phyloP scores from a whole-genome alignment of 1,140 invertebrate genomes.

The Leptoteleia sp. region DNA sequence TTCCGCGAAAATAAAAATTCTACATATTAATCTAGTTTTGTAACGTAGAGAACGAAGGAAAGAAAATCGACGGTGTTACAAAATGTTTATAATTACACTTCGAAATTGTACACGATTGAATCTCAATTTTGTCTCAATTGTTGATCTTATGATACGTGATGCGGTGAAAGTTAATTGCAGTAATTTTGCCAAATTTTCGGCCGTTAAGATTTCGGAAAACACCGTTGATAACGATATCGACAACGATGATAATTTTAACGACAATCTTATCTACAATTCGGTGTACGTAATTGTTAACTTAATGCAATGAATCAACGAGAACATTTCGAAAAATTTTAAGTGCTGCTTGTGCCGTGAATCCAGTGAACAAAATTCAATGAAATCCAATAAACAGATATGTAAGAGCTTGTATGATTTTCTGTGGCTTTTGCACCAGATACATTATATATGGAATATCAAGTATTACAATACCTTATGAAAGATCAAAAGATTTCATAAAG shows the following conservation, averaged over 20 bases:
- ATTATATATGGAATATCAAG: no score
- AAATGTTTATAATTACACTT: slow-evolving; percentile 27
- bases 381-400: no score
- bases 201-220: slow-evolving; percentile 35
- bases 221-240: slow-evolving; percentile 6
- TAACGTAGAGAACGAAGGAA: slow-evolving; percentile 36
- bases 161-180: slow-evolving; percentile 29
- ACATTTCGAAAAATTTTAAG: slow-evolving; percentile 24
- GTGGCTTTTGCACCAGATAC: no score
- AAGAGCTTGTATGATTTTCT: no score
- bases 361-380: no score
- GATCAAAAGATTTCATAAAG: no score
- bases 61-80: slow-evolving; percentile 37
- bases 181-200: slow-evolving; percentile 10
- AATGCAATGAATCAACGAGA: slow-evolving; percentile 5
- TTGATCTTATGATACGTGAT: slow-evolving; percentile 51
- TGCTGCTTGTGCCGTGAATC: background rate
- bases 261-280: slow-evolving; percentile 22
- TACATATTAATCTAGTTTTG: slow-evolving; percentile 29
- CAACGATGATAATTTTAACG: no score
- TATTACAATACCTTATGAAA: no score
- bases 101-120: slow-evolving; percentile 34
- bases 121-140: slow-evolving; percentile 37
- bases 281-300: slow-evolving; percentile 8
- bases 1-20: slow-evolving; percentile 28